These are phyloP conservation scores for Cybosia mesomella DNA, from an alignment of 2,888 invertebrate species.

Conservation along the genomic window DNA sequence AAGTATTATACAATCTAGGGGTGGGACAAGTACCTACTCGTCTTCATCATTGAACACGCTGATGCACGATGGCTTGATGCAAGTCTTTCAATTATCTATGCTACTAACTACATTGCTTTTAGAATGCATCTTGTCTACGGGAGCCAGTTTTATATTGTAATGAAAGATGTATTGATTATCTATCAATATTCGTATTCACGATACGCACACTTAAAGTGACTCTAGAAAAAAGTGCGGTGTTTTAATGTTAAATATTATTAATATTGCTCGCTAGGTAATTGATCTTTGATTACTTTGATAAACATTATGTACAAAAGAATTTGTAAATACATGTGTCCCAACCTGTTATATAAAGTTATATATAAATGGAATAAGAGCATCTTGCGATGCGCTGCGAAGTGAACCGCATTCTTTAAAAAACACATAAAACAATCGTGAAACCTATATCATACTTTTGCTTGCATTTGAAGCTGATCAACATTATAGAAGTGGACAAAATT, in stretches of 20 bases:
- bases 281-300: slow-evolving; percentile 39
- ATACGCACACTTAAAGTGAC: slow-evolving; percentile 44
- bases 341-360: neutral
- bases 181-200: slow-evolving; percentile 40
- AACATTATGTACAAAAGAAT: slow-evolving; percentile 24
- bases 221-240: slow-evolving; percentile 27
- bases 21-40: neutral
- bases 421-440: neutral
- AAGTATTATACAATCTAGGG: neutral
- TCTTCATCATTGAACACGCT: neutral
- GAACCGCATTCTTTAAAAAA: too few species aligned
- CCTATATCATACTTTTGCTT: slow-evolving; percentile 10
- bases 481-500: neutral
- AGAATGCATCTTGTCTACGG: neutral
- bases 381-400: slow-evolving; percentile 3
- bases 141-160: slow-evolving; percentile 18
- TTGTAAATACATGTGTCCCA: slow-evolving; percentile 36
- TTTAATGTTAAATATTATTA: slow-evolving; percentile 24
- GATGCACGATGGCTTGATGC: neutral
- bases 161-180: slow-evolving; percentile 30
- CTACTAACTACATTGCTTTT: neutral
- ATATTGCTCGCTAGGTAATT: slow-evolving; percentile 39
- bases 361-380: slow-evolving; percentile 23
- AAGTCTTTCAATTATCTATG: neutral
- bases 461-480: slow-evolving; percentile 2